Conservation (phyloP, 2,113 vertebrate genomes). For the Chrysochloris asiatica region DNA sequence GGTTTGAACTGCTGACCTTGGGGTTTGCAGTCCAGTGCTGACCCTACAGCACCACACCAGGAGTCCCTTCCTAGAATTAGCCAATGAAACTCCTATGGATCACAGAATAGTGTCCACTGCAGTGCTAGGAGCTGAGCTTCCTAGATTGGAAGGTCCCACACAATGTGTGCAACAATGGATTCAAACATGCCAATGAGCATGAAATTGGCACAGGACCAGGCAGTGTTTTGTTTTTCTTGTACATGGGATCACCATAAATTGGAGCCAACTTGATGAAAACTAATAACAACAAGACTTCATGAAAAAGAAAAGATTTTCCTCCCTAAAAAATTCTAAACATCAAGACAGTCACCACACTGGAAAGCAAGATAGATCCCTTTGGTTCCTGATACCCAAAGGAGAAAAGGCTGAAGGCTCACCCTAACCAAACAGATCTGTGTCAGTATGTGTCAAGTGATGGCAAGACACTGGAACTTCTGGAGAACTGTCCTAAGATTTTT, state of each 20-base stretch:
- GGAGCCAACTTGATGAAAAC: background rate
- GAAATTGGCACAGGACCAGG: background rate
- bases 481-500: background rate
- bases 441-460: fast-evolving
- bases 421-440: background rate
- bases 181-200: background rate
- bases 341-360: background rate
- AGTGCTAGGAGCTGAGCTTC: no score
- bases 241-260: background rate
- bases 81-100: background rate
- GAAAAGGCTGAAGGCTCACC: background rate
- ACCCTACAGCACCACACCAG: background rate
- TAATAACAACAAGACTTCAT: background rate
- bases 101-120: background rate
- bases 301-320: background rate
- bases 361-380: background rate
- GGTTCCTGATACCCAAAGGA: background rate
- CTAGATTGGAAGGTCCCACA: no score
- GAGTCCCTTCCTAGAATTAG: no score
- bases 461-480: background rate
- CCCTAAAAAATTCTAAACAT: background rate
- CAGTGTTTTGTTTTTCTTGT: background rate
- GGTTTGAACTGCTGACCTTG: no score
- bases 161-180: no score
- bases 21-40: no score